Evolutionary conservation across 2,888 invertebrate genomes (phyloP), one percentile per base, ranked within the genome.

Genomic region (Zele albiditarsus): DNA sequence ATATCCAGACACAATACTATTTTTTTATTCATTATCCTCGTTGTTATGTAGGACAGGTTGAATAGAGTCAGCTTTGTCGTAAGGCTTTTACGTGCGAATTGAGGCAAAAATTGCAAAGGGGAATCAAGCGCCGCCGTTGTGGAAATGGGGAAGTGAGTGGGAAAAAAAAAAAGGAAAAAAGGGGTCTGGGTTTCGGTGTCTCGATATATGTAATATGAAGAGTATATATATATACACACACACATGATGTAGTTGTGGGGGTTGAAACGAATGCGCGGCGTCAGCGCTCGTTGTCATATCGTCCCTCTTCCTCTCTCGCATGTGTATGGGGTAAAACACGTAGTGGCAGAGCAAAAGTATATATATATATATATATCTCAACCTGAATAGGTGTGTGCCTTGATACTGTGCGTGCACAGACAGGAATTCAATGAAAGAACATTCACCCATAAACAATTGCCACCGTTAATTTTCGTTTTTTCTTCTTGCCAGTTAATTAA

Each of bases 291-390:
- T 77, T 77, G 77, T 73, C 53, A 77, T 78, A 73, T 71, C 70
- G 73, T 71, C 70, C 20, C 20, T 71, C 62, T 33, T 31, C 3
- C 58, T 23, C 4, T 20, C 14, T 14, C 20, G 58, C 27, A 14
- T 23, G 31, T 28, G 63, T 38, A 42, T 31, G 66, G 49, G 70
- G 69, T 74, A 58, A 68, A 71, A 66, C 23, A 67, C 72, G 63
- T 77, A 77, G 72, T 78, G 78, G 73, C 77, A 75, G 75, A 75
- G 75, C 65, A 69, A 77, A 74, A 53, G 71, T 71, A 58, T 70
- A 63, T 27, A 23, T 27, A 53, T 20, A 20, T n/a, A 53, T n/a
- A 46, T n/a, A n/a, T 46, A n/a, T n/a, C 6, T 53, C n/a, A 0
- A 53, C 20, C n/a, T 53, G 53, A 53, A 53, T 20, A 53, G 53